These are phyloP conservation scores for Sesia bembeciformis DNA, from an alignment of 2,888 invertebrate genomes.

Conservation along the genomic window DNA sequence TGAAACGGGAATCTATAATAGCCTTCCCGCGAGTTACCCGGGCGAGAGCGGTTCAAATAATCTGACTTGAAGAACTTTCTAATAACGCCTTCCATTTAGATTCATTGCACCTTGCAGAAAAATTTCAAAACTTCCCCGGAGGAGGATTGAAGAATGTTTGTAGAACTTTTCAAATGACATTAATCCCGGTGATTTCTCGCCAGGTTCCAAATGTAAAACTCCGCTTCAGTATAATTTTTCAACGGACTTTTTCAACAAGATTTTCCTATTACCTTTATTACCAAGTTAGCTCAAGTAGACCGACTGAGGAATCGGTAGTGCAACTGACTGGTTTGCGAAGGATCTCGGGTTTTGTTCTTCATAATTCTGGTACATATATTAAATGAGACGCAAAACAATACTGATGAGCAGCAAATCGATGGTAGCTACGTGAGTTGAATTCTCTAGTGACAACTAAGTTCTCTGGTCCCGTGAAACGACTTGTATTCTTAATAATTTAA, in stretches of 20 bases:
- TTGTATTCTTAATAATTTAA: too few relatives aligned
- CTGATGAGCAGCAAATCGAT: too few relatives aligned
- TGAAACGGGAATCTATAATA: neutral
- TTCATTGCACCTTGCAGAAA: conserved; percentile 61
- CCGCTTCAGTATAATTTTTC: conserved; percentile 7
- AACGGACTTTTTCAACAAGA: too few relatives aligned
- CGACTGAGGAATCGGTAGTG: neutral
- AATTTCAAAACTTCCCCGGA: conserved; percentile 37
- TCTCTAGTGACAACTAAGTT: too few relatives aligned
- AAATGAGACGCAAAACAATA: too few relatives aligned
- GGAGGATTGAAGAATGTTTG: conserved; percentile 41
- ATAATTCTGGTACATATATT: too few relatives aligned
- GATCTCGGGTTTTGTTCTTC: too few relatives aligned
- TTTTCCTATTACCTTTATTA: too few relatives aligned
- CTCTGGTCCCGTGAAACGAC: too few relatives aligned
- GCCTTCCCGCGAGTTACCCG: neutral
- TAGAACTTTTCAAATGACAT: conserved; percentile 49
- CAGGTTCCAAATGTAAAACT: conserved; percentile 29
- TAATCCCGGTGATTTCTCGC: conserved; percentile 44
- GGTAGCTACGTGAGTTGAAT: too few relatives aligned
- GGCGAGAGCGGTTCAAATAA: conserved; percentile 16
- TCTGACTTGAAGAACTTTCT: conserved; percentile 50
- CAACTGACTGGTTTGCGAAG: neutral
- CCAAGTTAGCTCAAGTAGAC: too few relatives aligned
- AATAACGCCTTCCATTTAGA: conserved; percentile 53